phyloP scores from a whole-genome alignment of 53 echinoderm and acorn worm species.

The Pentamera pediparva region DNA sequence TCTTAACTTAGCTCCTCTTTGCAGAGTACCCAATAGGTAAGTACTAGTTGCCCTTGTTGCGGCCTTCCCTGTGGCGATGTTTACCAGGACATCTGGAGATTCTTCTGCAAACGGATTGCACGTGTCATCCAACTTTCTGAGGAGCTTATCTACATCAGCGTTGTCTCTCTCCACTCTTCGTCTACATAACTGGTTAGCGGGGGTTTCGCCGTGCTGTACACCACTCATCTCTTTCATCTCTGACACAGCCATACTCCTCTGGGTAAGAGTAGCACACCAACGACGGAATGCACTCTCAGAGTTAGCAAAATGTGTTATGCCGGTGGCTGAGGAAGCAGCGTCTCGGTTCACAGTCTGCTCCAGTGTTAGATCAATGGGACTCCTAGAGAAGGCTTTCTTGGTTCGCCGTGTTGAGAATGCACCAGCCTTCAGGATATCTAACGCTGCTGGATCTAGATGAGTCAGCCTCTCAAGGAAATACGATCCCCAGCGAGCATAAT shows the following conservation, averaged over 20 bases:
- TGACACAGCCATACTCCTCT: constrained; percentile 44
- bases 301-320: constrained; percentile 38
- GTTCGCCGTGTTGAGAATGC: constrained; percentile 56
- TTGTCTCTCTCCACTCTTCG: neutral
- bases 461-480: constrained; percentile 32
- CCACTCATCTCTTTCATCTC: constrained; percentile 41
- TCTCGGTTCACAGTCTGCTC: constrained; percentile 60
- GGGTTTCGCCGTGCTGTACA: neutral
- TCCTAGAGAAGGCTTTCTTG: constrained; percentile 31
- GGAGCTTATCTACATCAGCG: constrained; percentile 4
- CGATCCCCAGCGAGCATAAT: constrained; percentile 56
- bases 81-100: constrained; percentile 22
- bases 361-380: constrained; percentile 50
- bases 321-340: constrained; percentile 53
- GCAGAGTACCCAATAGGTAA: constrained; percentile 33
- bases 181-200: constrained; percentile 17
- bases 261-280: constrained; percentile 41
- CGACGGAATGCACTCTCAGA: constrained; percentile 40
- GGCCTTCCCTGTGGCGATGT: constrained; percentile 46
- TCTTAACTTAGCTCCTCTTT: constrained; percentile 32
- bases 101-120: constrained; percentile 34
- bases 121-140: neutral
- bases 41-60: constrained; percentile 28
- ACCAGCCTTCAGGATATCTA: constrained; percentile 36
- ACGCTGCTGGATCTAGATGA: constrained; percentile 4